Evolutionary conservation across 2,888 invertebrate genomes (phyloP).

Genomic region (Oscheius sp.): DNA sequence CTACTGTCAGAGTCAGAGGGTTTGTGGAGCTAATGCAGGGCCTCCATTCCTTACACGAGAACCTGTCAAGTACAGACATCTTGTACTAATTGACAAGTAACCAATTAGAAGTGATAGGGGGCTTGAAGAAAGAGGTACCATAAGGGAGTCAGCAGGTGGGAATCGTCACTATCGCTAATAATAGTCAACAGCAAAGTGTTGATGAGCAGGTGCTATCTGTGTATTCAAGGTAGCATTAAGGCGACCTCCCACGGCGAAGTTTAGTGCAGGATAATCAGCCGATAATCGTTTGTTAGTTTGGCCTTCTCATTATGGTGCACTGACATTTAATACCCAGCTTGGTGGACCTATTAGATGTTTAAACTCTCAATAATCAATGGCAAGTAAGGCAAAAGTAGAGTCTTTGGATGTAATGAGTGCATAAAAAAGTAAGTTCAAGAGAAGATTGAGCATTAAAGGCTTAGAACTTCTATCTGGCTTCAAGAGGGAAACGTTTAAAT

Average conservation of each 20-base stretch:
- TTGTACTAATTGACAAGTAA: no score
- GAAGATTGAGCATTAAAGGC: not conserved
- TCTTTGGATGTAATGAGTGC: no score
- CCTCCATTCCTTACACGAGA: not conserved
- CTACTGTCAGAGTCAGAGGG: constrained; percentile 15
- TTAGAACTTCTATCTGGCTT: no score
- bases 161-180: constrained; percentile 9
- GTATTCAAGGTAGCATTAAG: constrained; percentile 22
- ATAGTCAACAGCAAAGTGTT: constrained; percentile 21
- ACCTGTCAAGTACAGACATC: constrained; percentile 2
- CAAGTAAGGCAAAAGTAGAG: no score
- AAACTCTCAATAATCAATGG: not conserved
- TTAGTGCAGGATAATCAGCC: constrained; percentile 27
- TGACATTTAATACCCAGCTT: not conserved
- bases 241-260: constrained; percentile 35
- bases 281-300: constrained; percentile 36
- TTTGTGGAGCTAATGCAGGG: constrained; percentile 2
- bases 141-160: constrained; percentile 20
- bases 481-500: no score
- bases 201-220: constrained; percentile 32
- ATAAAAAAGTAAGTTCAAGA: not conserved
- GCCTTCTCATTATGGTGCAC: constrained; percentile 22
- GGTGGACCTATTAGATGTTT: not conserved
- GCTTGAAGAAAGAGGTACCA: not conserved
- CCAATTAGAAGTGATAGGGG: no score